Evolutionary conservation across 1,140 invertebrate genomes (phyloP), one percentile per base, ranked within the genome.

Genomic region (Trissolcus basalis): DNA sequence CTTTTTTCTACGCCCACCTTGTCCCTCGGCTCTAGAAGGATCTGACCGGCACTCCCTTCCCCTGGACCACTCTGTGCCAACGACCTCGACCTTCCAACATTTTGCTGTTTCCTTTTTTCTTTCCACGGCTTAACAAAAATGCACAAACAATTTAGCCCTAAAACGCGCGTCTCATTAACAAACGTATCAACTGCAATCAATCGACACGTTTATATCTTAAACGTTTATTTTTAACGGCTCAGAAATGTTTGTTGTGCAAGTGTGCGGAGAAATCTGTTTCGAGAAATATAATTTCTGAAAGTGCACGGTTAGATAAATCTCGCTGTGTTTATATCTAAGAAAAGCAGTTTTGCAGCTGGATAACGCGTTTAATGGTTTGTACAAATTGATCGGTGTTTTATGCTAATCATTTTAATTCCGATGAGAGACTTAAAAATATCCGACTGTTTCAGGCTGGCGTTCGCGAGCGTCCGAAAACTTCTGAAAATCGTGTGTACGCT

Each of bases 51-150:
- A 13, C 8, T 51, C 19, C 19, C 58, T 32, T 53, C 35, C 4
- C 33, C 44, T 15, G 47, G 54, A 50, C 49, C 58, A 55, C 47
- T 45, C 13, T 39, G 47, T 61, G 70, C 61, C 55, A 65, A 73
- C 61, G 70, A 73, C 70, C 70, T 73, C 70, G 70, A 73, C 70
- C 70, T 65, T 72, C 70, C 70, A 64, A 47, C 60, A 36, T 72
- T n/a, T 48, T 12, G 10, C 33, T 59, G 13, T 33, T 0, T 32
- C 14, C 35, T 1, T 1, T 47, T 15, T 47, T 47, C 43, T n/a
- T n/a, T 32, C 32, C 33, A 32, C 12, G 19, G 1, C 15, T 35
- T 35, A 39, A 39, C 36, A n/a, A 39, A 39, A 3, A n/a, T 6
- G 19, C 19, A 27, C 2, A 27, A 27, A 27, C 19, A 27, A 27